Evolutionary conservation across 2,113 vertebrate species (phyloP), one percentile per base, ranked within the genome.

Genomic region (Chlorocebus sabaeus): DNA sequence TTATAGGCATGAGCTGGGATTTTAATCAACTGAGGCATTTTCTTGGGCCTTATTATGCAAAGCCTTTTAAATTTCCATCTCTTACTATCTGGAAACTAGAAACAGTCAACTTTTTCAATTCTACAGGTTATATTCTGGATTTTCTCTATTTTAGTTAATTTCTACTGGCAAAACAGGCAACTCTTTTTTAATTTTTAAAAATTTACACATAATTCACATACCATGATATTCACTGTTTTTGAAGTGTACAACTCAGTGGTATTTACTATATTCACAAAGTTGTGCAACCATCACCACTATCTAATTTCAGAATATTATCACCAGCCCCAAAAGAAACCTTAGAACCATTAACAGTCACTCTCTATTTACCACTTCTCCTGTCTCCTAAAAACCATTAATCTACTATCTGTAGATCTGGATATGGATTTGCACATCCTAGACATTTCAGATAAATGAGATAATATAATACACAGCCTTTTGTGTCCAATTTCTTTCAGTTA

Each of bases 11-110:
- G 16, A 68, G 67, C 67, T 35, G 27, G 61, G 61, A 23, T 32
- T 89, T 82, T 82, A 89, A 92, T 85, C 93, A 92, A 16, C 32
- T 48, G 43, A 94, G 50, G 73, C 57, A 43, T 83, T 73, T 94
- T 84, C 80, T 25, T 55, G 52, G 12, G 52, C 1, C 35, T 84
- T 40, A 61, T 64, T 64, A 80, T 1, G 14, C 79, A 76, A 70
- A 92, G 35, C 18, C 83, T 92, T 86, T 81, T 73, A 72, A 87
- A 92, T 20, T 61, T 25, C 52, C 20, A 6, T 61, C 7, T 73
- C 40, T 92, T 78, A 45, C 45, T 73, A 4, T 80, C 76, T 87
- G 22, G n/a, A 27, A 96, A 55, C 18, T 30, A 75, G 55, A 90
- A 87, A 11, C 27, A 27, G 9, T 59, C 52, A 92, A 61, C 25